Conservation (phyloP, 2,113 vertebrate species). For the Paramormyrops kingsleyae region DNA sequence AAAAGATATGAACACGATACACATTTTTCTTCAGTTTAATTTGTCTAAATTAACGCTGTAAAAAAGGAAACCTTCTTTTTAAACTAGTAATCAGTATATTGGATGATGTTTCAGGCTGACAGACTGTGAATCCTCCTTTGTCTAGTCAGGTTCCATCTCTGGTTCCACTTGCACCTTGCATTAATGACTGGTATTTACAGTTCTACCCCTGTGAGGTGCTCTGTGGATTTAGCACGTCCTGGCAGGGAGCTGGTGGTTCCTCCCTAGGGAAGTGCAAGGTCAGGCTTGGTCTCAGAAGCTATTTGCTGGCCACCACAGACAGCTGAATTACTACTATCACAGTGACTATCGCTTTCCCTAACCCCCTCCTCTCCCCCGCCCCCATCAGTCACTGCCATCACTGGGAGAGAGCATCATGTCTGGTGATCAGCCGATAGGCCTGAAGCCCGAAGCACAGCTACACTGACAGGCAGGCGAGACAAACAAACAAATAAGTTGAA, state of each 20-base stretch:
- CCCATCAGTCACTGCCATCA: neutral
- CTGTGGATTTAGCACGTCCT: neutral
- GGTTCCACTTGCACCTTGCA: neutral
- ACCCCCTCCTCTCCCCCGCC: neutral
- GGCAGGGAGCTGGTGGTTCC: neutral
- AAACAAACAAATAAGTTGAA: neutral
- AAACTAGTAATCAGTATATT: neutral
- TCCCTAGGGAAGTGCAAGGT: neutral
- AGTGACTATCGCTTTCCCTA: neutral
- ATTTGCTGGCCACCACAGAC: slow-evolving; percentile 76
- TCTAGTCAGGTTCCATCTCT: neutral
- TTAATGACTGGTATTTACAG: neutral
- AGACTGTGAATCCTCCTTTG: neutral
- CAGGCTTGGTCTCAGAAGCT: slow-evolving; percentile 8
- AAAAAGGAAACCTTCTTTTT: too few species aligned
- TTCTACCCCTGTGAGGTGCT: neutral
- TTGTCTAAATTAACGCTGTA: too few species aligned
- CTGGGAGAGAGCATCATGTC: neutral
- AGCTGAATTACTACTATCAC: slow-evolving; percentile 56
- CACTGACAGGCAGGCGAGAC: neutral
- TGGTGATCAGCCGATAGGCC: neutral
- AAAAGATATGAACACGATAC: neutral
- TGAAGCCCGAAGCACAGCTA: neutral
- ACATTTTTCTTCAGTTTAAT: neutral
- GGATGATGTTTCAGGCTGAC: neutral